Evolutionary conservation across 2,113 vertebrate species (phyloP), one percentile per base, ranked within the genome.

Genomic region (Calyptommatus sinebrachiatus): DNA sequence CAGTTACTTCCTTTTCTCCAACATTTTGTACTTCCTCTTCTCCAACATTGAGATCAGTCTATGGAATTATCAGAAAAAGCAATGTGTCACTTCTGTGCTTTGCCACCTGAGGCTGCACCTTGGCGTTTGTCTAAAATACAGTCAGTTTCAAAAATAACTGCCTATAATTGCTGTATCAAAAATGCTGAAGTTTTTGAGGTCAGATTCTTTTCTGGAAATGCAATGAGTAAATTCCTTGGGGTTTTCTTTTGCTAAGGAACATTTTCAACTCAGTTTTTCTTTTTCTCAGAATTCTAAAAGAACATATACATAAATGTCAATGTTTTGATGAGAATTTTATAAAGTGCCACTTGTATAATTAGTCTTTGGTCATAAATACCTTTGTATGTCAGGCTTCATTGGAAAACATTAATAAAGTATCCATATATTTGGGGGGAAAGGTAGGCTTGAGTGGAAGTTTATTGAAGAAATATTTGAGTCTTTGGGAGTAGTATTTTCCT

Each of bases 131-230:
- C 28, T 75, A 67, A 83, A 88, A 75, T 0, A 6, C 9, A 76
- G 1, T 50, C 46, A 77, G 2, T 62, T 83, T 11, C 71, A 61
- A 83, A 70, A 84, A 78, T 80, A 67, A 8, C 78, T 14, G 14
- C 6, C 79, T 85, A 7, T 1, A 57, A 72, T 22, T 8, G 41
- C 41, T 62, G 3, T 24, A 46, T 50, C 66, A 1, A 60, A 41
- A 72, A 5, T 9, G 76, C 4, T 45, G 20, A 7, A 18, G 67
- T 12, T 63, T 16, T 29, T 73, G 50, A 86, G 16, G 5, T 71
- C 8, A 80, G 73, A 66, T 35, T 1, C 3, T 67, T 29, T 84
- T 79, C 57, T 9, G 8, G 35, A 76, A 20, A 31, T 61, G 62
- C 14, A 46, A n/a, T 16, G 74, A 75, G 21, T 22, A 1, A 2